Evolutionary conservation across 2,888 invertebrate species (phyloP).

Genomic region (Steromphala cineraria): DNA sequence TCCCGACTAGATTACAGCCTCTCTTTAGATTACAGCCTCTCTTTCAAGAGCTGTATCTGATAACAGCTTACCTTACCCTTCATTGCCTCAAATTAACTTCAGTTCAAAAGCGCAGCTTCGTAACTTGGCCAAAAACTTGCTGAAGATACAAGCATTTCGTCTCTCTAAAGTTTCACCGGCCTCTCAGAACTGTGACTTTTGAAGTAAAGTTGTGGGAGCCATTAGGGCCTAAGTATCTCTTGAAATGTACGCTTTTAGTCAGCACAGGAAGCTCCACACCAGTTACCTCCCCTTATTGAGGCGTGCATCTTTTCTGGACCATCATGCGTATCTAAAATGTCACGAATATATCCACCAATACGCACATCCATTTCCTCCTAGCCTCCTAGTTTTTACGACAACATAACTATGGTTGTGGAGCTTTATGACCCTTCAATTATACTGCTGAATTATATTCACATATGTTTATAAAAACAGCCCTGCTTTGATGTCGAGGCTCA

Average conservation of each 20-base stretch:
- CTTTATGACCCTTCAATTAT: background rate
- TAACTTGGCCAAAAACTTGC: background rate
- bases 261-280: background rate
- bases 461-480: constrained; percentile 4
- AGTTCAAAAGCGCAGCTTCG: background rate
- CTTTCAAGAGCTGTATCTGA: background rate
- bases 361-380: background rate
- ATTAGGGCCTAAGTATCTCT: background rate
- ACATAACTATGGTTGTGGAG: background rate
- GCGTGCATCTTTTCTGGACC: no score
- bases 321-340: background rate
- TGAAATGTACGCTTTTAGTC: background rate
- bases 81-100: background rate
- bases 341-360: no score
- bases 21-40: background rate
- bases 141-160: background rate
- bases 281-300: background rate
- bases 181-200: background rate
- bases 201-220: background rate
- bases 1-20: background rate
- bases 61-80: background rate
- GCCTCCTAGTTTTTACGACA: background rate
- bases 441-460: background rate
- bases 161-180: no score
- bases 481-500: background rate